Evolutionary conservation across 2,888 invertebrate genomes (phyloP), one percentile per base, ranked within the genome.

Genomic region (Mythimna ferrago): DNA sequence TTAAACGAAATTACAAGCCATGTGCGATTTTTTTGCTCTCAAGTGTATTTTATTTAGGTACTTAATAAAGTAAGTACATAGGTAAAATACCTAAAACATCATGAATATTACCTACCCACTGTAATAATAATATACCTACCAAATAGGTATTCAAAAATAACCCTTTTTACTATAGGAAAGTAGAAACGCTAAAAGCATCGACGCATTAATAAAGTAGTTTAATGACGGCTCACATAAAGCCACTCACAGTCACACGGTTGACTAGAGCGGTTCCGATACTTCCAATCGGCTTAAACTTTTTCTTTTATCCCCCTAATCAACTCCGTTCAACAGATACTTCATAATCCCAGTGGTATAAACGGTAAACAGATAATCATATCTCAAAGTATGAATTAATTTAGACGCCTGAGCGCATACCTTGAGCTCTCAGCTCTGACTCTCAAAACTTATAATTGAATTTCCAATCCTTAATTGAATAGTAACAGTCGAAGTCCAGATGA

Each of bases 371-470:
- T 89, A 88, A 89, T 89, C 88, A 88, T 88, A 87, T 89, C 87
- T 88, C 85, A 86, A 88, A 87, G 88, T 89, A 87, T 78, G 88
- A 92, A 90, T 92, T 90, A 92, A 92, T 91, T 89, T 88, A 86
- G 88, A 84, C 89, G 87, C 85, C 84, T 73, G 86, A 90, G 91
- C 89, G 91, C 88, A 89, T 89, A 89, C 89, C 89, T 89, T 85
- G 85, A 90, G 89, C 87, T 87, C 85, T 83, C 83, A 86, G 82
- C 76, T 88, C 87, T 84, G 87, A 85, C 88, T 89, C 90, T 90
- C 90, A 87, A 92, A 93, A 93, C 92, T 93, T 93, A 92, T 93
- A 93, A 93, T 93, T 93, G 92, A 93, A 93, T 93, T 88, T 89
- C 86, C 86, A 92, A 92, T 91, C 90, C 89, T 87, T 92, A 93